These are phyloP conservation scores for Oikopleura dioica DNA, from an alignment of 23 tunicate genomes.

Conservation along the genomic window DNA sequence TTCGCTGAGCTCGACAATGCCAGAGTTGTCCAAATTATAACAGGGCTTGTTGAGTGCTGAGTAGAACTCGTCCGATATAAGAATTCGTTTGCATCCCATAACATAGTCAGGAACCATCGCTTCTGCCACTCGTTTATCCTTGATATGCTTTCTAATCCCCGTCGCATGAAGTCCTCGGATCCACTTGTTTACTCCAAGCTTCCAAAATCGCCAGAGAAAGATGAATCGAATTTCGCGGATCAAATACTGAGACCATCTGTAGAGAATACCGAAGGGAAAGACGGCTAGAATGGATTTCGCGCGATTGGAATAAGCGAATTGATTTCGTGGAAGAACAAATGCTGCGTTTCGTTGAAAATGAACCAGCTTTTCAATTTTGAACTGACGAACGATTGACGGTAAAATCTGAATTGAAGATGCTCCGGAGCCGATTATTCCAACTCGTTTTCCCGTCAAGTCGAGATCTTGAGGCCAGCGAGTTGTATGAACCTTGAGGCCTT, in stretches of 20 bases:
- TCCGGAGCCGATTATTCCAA: neutral
- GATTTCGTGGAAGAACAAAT: neutral
- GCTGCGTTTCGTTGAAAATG: constrained; percentile 3
- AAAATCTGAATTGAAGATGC: neutral
- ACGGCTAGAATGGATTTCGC: neutral
- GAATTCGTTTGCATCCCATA: neutral
- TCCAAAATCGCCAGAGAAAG: neutral
- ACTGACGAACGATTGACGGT: neutral
- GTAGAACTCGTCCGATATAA: neutral
- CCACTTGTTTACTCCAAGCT: neutral
- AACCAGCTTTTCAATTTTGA: neutral
- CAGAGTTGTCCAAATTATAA: neutral
- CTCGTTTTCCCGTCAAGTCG: neutral
- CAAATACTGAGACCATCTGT: neutral
- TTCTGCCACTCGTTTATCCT: neutral
- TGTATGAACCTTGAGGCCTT: neutral
- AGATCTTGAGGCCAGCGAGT: neutral
- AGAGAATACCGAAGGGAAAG: neutral
- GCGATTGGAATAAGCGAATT: neutral
- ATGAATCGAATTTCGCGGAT: neutral
- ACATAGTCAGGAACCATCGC: neutral
- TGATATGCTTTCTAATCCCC: neutral
- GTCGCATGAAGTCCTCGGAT: neutral
- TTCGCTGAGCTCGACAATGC: neutral
- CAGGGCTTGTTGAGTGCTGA: neutral